Evolutionary conservation across 2,888 invertebrate species (phyloP).

Genomic region (Nebria brevicollis): DNA sequence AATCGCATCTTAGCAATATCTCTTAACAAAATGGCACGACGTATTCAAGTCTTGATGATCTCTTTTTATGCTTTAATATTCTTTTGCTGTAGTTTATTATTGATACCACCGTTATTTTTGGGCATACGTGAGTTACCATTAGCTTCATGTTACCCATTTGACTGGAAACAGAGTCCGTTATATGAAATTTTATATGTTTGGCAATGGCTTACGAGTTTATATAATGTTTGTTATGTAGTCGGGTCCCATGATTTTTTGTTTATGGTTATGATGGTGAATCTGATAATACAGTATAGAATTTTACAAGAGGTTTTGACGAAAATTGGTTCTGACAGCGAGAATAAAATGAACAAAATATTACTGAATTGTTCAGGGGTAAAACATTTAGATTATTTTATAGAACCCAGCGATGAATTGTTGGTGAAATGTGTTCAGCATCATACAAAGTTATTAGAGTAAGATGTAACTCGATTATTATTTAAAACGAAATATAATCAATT

Average conservation of each 20-base stretch:
- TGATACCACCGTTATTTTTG: constrained; percentile 33
- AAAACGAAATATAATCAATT: background rate
- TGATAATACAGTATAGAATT: constrained; percentile 38
- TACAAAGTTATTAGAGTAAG: constrained; percentile 33
- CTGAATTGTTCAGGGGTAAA: constrained; percentile 5
- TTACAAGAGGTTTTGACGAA: constrained; percentile 25
- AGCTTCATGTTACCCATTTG: constrained; percentile 38
- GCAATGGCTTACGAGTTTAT: constrained; percentile 40
- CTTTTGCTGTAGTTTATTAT: constrained; percentile 33
- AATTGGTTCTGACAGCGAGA: constrained; percentile 30
- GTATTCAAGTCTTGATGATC: constrained; percentile 23
- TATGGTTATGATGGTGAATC: constrained; percentile 30
- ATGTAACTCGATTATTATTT: background rate
- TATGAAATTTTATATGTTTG: constrained; percentile 42
- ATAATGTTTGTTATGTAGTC: constrained; percentile 38
- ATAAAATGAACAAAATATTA: constrained; percentile 17
- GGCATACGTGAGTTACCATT: constrained; percentile 35
- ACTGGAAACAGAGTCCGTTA: constrained; percentile 28
- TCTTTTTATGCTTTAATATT: constrained; percentile 33
- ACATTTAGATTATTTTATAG: constrained; percentile 20
- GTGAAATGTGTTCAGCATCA: constrained; percentile 37
- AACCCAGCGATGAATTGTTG: constrained; percentile 32
- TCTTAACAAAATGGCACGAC: constrained; percentile 30
- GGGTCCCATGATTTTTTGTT: constrained; percentile 42
- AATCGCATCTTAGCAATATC: background rate